phyloP scores from a whole-genome alignment of 2,797 vertebrate species.

The Diplodus puntazzo region DNA sequence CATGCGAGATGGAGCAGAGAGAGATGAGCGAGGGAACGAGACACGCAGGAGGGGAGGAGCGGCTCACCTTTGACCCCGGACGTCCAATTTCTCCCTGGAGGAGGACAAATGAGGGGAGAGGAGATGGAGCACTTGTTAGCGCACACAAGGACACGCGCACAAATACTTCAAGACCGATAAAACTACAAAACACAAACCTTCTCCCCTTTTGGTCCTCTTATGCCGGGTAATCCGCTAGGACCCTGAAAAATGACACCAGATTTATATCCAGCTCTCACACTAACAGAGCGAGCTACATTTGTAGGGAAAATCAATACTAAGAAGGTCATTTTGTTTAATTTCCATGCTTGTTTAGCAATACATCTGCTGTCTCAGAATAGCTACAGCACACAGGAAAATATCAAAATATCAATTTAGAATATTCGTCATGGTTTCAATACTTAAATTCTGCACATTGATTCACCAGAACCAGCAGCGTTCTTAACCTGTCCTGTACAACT shows the following conservation, averaged over 20 bases:
- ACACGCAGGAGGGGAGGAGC: conserved; percentile 36
- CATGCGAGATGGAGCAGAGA: conserved; percentile 46
- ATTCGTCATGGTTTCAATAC: too few species aligned
- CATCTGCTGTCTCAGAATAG: conserved; percentile 23
- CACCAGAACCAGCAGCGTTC: too few species aligned
- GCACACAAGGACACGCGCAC: conserved; percentile 55
- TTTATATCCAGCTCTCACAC: conserved; percentile 45
- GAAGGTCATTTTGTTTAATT: conserved; percentile 31
- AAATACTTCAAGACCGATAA: conserved; percentile 37
- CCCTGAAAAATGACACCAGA: conserved; percentile 83
- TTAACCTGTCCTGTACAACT: too few species aligned
- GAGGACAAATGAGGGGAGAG: conserved; percentile 71
- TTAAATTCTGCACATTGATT: too few species aligned
- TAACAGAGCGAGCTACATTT: conserved; percentile 15
- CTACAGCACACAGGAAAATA: not conserved
- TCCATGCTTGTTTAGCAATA: conserved; percentile 25
- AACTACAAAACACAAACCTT: conserved; percentile 80
- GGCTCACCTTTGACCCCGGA: conserved; percentile 93
- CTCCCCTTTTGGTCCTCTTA: conserved; percentile 92
- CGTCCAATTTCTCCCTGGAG: conserved; percentile 95
- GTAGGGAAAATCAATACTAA: conserved; percentile 52
- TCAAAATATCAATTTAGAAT: too few species aligned
- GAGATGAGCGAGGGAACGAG: conserved; percentile 25
- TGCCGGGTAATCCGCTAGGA: conserved; percentile 89
- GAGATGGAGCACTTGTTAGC: conserved; percentile 51